These are phyloP conservation scores for Parelbella ahira DNA, from an alignment of 2,888 invertebrate genomes.

Conservation along the genomic window DNA sequence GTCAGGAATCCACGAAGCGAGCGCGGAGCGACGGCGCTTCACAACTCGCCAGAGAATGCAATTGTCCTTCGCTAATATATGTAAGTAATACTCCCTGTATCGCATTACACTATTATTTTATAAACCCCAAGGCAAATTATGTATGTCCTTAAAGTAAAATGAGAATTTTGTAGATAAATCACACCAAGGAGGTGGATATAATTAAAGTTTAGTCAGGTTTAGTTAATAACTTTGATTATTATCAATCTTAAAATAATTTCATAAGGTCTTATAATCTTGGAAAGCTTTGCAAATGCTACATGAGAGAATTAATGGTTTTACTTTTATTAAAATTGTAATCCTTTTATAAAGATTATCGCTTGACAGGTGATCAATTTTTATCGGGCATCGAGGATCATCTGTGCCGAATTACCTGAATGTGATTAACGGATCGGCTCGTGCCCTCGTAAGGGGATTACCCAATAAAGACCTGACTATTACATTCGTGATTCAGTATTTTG, in stretches of 20 bases:
- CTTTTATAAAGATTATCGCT: slow-evolving; percentile 21
- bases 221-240: no score
- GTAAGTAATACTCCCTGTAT: slow-evolving; percentile 11
- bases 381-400: slow-evolving; percentile 39
- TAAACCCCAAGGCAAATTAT: neutral
- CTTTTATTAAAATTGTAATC: neutral
- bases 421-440: slow-evolving; percentile 43
- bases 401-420: slow-evolving; percentile 45
- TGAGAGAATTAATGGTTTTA: no score
- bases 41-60: slow-evolving; percentile 18
- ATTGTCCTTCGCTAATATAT: slow-evolving; percentile 11
- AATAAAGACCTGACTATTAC: no score
- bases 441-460: slow-evolving; percentile 44
- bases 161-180: no score
- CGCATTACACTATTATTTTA: slow-evolving; percentile 3
- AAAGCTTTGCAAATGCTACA: no score
- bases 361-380: slow-evolving; percentile 46
- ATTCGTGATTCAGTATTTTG: no score
- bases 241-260: no score
- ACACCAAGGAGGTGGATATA: no score
- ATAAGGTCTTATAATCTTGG: no score
- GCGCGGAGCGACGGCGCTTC: slow-evolving; percentile 3
- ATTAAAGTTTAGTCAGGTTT: no score
- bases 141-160: no score
- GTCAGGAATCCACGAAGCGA: slow-evolving; percentile 18